These are phyloP conservation scores for Microcebus tavaratra DNA, from an alignment of 2,113 vertebrate species.

Conservation along the genomic window DNA sequence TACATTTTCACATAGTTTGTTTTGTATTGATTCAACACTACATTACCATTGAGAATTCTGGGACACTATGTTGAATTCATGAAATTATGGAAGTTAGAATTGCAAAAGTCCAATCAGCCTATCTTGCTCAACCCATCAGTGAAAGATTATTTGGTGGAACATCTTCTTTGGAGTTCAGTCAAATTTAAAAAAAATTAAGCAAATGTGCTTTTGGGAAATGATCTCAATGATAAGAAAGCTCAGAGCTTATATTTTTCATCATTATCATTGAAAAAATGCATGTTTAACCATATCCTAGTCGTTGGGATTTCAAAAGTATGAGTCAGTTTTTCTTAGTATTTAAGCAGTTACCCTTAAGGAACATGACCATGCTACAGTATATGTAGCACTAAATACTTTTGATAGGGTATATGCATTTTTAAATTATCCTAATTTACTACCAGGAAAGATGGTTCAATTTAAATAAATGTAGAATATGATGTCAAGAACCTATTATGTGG, in stretches of 20 bases:
- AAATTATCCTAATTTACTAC: neutral
- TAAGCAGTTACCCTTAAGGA: neutral
- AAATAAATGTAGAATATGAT: neutral
- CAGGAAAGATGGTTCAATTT: neutral
- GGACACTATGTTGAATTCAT: conserved; percentile 46
- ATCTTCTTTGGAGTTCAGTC: conserved; percentile 18
- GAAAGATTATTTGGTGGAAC: conserved; percentile 50
- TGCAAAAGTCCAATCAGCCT: conserved; percentile 14
- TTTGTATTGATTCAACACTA: conserved; percentile 56
- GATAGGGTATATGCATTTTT: neutral
- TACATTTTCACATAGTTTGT: conserved; percentile 57
- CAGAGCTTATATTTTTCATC: neutral
- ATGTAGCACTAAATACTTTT: neutral
- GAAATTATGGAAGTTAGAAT: conserved; percentile 55
- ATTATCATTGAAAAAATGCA: neutral
- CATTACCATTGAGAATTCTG: conserved; percentile 57
- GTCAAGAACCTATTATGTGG: neutral
- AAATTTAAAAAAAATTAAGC: conserved; percentile 58
- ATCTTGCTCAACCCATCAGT: neutral
- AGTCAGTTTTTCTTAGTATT: neutral
- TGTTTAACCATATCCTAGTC: neutral
- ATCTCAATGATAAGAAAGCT: conserved; percentile 51
- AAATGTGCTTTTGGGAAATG: conserved; percentile 49
- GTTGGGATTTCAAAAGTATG: neutral
- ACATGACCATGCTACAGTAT: neutral